phyloP scores from a whole-genome alignment of 92 coral and sea anemone species.

The Zoanthus sociatus region DNA sequence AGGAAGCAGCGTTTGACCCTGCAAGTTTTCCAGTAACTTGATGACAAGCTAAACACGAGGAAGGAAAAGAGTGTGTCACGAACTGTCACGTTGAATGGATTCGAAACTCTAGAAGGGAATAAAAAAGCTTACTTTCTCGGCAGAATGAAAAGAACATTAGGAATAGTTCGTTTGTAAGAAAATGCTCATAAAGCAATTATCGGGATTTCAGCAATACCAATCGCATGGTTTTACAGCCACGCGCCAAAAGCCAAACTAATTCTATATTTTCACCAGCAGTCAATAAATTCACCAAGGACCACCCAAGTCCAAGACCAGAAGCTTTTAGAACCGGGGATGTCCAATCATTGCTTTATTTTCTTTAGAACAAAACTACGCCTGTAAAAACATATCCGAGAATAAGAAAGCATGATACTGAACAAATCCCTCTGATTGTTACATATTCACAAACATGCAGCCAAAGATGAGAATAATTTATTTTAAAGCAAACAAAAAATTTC shows the following conservation, averaged over 20 bases:
- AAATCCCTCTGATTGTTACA: neutral
- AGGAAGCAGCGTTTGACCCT: conserved; percentile 24
- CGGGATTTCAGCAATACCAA: conserved; percentile 29
- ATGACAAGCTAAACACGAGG: conserved; percentile 27
- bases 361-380: conserved; percentile 46
- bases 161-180: conserved; percentile 20
- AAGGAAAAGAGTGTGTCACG: conserved; percentile 28
- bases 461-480: conserved; percentile 1
- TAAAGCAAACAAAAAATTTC: neutral
- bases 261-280: conserved; percentile 27
- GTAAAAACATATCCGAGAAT: conserved; percentile 55
- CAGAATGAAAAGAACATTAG: conserved; percentile 25
- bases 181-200: conserved; percentile 39
- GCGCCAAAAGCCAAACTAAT: conserved; percentile 32
- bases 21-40: conserved; percentile 22
- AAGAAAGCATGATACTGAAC: neutral
- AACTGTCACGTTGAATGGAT: conserved; percentile 24
- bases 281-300: conserved; percentile 25
- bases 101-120: conserved; percentile 7
- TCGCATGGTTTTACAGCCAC: conserved; percentile 34
- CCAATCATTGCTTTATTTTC: conserved; percentile 31
- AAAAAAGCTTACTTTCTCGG: conserved; percentile 8
- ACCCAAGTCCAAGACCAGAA: conserved; percentile 34
- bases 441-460: neutral
- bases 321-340: conserved; percentile 35